These are phyloP conservation scores for Epizoanthus illoricatus DNA, from an alignment of 92 coral and sea anemone genomes.

Conservation along the genomic window DNA sequence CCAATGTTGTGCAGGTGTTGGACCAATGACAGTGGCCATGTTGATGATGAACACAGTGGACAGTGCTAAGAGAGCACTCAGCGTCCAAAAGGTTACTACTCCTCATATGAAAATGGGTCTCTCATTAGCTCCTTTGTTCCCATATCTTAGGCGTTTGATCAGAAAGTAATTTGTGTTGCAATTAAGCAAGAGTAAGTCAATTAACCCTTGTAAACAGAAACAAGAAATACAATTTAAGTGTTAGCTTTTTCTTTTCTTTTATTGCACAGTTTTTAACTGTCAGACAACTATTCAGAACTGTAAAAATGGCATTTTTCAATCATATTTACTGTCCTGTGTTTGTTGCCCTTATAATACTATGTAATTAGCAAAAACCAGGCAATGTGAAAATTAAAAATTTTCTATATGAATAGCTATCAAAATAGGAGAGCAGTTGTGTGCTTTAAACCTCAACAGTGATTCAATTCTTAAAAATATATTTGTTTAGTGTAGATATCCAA, in stretches of 20 bases:
- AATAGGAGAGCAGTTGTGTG: too few species aligned
- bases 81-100: slow-evolving; percentile 88
- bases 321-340: too few species aligned
- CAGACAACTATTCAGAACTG: too few species aligned
- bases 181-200: background rate
- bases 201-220: background rate
- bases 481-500: background rate
- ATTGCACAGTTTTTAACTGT: too few species aligned
- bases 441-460: too few species aligned
- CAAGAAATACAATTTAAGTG: background rate
- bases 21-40: slow-evolving; percentile 99
- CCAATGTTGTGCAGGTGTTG: slow-evolving; percentile 76
- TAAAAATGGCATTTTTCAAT: too few species aligned
- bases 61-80: slow-evolving; percentile 87
- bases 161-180: slow-evolving; percentile 43
- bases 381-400: too few species aligned
- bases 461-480: too few species aligned
- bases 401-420: too few species aligned
- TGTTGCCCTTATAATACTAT: too few species aligned
- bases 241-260: too few species aligned
- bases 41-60: slow-evolving; percentile 98
- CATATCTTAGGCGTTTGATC: slow-evolving; percentile 74
- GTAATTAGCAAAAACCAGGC: too few species aligned
- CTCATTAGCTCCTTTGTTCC: slow-evolving; percentile 85
- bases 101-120: slow-evolving; percentile 85